Evolutionary conservation across 2,888 invertebrate genomes (phyloP), one percentile per base, ranked within the genome.

Genomic region (Hoplodrina ambigua): DNA sequence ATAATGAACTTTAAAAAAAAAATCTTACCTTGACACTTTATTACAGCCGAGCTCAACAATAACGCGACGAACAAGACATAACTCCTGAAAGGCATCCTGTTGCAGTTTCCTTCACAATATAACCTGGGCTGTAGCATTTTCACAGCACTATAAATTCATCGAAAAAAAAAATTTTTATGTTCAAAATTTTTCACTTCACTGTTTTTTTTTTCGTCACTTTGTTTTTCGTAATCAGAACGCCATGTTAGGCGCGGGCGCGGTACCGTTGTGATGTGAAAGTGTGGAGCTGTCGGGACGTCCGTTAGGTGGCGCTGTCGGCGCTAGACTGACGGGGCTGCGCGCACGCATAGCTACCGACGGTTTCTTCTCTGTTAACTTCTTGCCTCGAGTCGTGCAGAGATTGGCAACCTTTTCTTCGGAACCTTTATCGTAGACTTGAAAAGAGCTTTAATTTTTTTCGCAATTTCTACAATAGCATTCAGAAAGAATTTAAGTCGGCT

Each of bases 61-160:
- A 88, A 88, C 76, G 88, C 85, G 78, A 87, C 85, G 85, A 88
- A 80, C 83, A 88, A 86, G 81, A 89, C 78, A 78, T 87, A 85
- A 85, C 88, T 88, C 88, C 87, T 89, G 80, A 78, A 78, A 79
- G 75, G 77, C 84, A 88, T 87, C 87, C 86, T 78, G 68, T 30
- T 82, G 87, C 88, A 89, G 87, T 85, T 84, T 88, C 91, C 84
- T 83, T 84, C 92, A 94, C 93, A 90, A 86, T 86, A 86, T 90
- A 94, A 91, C 92, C 94, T 94, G 57, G 94, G 94, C 88, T 94
- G 94, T 65, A 94, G 93, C 95, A 94, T 95, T 88, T 88, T 86
- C 86, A 84, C 83, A 75, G 73, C 84, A 83, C 85, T 79, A 81
- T 52, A 78, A 84, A 90, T 87, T 88, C 90, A 88, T 88, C 87